These are phyloP conservation scores for Cuculus canorus DNA, from an alignment of 2,797 vertebrate species.

Conservation along the genomic window DNA sequence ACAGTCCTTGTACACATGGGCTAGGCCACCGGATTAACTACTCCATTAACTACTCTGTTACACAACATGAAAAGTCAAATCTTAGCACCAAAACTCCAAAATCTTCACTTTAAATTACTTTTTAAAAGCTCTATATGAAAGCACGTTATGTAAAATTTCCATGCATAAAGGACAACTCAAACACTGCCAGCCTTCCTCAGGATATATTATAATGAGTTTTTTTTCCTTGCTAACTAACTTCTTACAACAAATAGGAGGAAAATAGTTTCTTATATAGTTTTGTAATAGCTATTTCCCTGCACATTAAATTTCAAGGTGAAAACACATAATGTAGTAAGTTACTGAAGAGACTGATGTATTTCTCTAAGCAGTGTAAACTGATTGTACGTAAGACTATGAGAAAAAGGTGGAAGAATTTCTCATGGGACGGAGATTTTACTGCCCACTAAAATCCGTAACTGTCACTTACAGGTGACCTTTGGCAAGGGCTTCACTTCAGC, in stretches of 20 bases:
- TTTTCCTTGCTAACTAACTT: neutral
- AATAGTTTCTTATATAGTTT: neutral
- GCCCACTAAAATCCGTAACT: neutral
- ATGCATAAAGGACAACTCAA: neutral
- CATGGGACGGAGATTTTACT: neutral
- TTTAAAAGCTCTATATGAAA: neutral
- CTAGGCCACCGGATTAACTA: neutral
- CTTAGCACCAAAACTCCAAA: neutral
- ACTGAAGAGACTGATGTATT: neutral
- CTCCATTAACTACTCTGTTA: neutral
- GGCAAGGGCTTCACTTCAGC: neutral
- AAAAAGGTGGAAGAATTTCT: slow-evolving; percentile 15
- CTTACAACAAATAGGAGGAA: neutral
- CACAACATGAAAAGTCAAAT: neutral
- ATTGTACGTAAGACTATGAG: neutral
- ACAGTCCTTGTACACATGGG: neutral
- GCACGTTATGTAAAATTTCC: neutral
- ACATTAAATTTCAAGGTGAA: neutral
- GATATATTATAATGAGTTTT: neutral
- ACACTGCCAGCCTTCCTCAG: neutral
- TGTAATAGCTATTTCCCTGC: neutral
- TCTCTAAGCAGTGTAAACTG: neutral
- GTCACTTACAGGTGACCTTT: slow-evolving; percentile 36
- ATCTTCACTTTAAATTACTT: neutral
- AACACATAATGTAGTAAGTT: neutral